Evolutionary conservation across 2,113 vertebrate species (phyloP).

Genomic region (Leucopsar rothschildi): DNA sequence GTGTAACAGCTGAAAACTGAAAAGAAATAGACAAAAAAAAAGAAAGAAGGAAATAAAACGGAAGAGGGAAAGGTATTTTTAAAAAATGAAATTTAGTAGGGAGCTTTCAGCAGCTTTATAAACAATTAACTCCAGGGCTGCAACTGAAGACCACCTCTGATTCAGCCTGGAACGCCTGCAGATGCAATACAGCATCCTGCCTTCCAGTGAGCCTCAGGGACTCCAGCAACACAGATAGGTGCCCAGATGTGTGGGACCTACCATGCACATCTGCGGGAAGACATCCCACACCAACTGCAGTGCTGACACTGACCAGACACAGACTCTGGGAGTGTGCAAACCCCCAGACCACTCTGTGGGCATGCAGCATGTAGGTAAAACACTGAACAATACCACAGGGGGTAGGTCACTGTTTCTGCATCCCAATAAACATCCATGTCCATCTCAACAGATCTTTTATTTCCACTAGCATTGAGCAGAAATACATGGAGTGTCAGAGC

Average conservation of each 20-base stretch:
- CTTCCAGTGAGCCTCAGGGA: neutral
- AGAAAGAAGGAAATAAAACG: neutral
- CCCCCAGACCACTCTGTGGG: neutral
- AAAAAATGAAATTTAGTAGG: neutral
- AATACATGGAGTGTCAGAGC: neutral
- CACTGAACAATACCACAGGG: neutral
- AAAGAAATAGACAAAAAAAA: neutral
- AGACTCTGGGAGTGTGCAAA: neutral
- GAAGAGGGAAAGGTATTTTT: neutral
- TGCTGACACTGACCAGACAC: neutral
- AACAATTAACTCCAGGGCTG: neutral
- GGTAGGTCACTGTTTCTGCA: neutral
- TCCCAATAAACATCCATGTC: neutral
- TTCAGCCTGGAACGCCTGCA: neutral
- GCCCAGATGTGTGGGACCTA: neutral
- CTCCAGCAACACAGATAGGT: neutral
- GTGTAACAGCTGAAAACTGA: neutral
- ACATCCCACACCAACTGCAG: neutral
- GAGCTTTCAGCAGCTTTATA: constrained; percentile 40
- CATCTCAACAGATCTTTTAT: neutral
- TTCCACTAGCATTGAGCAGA: neutral
- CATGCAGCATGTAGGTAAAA: neutral
- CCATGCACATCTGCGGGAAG: neutral
- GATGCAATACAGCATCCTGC: neutral
- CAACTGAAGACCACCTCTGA: neutral